Base-by-base conservation (phyloP, 2,888 invertebrate genomes). In the Polietes domitor region DNA sequence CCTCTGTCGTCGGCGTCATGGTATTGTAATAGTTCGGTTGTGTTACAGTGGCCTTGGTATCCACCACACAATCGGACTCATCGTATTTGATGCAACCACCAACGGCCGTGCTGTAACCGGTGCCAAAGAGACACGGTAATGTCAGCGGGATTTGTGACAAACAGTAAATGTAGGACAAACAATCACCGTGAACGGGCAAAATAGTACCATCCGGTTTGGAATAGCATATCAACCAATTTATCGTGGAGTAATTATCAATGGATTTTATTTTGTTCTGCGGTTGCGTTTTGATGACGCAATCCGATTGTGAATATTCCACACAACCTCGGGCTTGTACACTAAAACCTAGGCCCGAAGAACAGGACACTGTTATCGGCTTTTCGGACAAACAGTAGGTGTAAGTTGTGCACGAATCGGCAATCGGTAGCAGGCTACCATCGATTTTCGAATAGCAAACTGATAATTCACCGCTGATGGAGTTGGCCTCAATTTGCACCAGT, bases 61-160 rank as follows among this genome's bases (percentile, higher is more conserved):
- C 2, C 21, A 12, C 47, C 9, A 28, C 41, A 53, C 82, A 80
- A 81, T 81, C 77, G 4, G 80, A 73, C 28, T 73, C 37, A 0
- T n/a, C 21, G 21, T 47, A 79, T 0, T 19, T 24, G 0, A 86
- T 75, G 50, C 87, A 87, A 7, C 61, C 68, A 0, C 71, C 55
- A 0, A 43, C 32, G 0, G 61, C 9, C 12, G 17, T 9, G 77
- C 80, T 85, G 61, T 85, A 87, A 7, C 77, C 73, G 9, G 72
- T 50, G 1, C 80, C 86, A 47, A n/a, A 26, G 0, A 85, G 80
- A 65, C 87, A 87, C 1, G 83, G 70, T 17, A 86, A n/a, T 0
- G 43, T 43, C 3, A 82, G 43, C 2, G 81, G 77, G n/a, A 41
- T 15, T 58, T 85, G 65, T n/a, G 43, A 28, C n/a, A 77, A 50